These are phyloP conservation scores for Enteromius afrohamiltoni DNA, from an alignment of 2,797 vertebrate species.

Conservation along the genomic window DNA sequence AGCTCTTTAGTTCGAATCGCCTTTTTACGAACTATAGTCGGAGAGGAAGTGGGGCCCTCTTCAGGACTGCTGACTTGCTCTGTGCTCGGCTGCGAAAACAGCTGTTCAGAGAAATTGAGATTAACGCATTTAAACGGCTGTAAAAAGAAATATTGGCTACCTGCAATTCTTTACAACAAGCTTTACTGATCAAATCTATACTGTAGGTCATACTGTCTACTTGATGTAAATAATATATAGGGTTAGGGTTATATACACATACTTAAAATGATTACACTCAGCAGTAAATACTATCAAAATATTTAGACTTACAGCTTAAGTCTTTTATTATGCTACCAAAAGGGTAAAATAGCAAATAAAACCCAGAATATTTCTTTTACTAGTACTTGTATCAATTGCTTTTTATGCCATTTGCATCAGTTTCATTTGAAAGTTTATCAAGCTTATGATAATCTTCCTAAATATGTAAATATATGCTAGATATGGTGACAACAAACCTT, in stretches of 20 bases:
- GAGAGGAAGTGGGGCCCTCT: constrained; percentile 82
- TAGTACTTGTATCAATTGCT: background rate
- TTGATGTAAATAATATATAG: no score
- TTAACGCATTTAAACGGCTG: background rate
- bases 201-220: background rate
- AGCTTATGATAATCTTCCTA: background rate
- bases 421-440: background rate
- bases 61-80: constrained; percentile 67
- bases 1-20: constrained; percentile 92
- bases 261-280: no score
- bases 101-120: constrained; percentile 13
- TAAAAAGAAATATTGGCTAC: background rate
- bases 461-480: background rate
- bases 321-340: no score
- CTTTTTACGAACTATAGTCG: constrained; percentile 89
- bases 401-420: background rate
- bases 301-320: no score
- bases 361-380: no score
- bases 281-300: no score
- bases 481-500: constrained; percentile 72
- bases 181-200: background rate
- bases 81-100: background rate
- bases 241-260: no score
- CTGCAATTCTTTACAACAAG: background rate
- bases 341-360: no score